A percentile compares a stretch with the other conserved stretches of the same genome.
phyloP scores from a whole-genome alignment of 64 coral and sea anemone species.

The Catalaphyllia jardinei region DNA sequence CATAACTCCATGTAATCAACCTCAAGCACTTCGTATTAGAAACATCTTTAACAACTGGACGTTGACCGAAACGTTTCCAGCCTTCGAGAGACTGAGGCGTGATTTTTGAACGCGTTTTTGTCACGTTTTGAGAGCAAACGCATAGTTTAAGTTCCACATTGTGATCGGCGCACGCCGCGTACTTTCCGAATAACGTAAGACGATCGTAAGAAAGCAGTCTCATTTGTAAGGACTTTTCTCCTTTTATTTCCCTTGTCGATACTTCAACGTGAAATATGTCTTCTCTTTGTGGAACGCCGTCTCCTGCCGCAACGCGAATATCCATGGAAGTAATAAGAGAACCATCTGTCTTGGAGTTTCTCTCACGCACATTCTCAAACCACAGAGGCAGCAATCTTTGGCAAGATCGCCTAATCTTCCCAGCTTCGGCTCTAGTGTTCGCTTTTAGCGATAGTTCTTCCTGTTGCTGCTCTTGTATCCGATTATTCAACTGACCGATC shows the following conservation, averaged over 20 bases:
- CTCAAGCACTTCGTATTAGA: neutral
- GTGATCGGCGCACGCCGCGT: slow-evolving; percentile 62
- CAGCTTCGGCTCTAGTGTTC: neutral
- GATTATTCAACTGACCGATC: slow-evolving; percentile 42
- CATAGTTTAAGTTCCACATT: slow-evolving; percentile 69
- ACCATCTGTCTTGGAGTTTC: slow-evolving; percentile 24
- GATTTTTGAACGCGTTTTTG: neutral
- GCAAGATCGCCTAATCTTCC: slow-evolving; percentile 23
- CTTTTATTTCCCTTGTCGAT: slow-evolving; percentile 9
- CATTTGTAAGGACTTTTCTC: slow-evolving; percentile 61
- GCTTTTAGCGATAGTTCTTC: neutral
- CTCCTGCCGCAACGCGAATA: slow-evolving; percentile 47
- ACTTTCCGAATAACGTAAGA: slow-evolving; percentile 71
- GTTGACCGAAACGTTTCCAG: neutral
- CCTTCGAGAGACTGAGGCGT: neutral
- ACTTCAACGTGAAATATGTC: slow-evolving; percentile 78
- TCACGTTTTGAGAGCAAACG: slow-evolving; percentile 45
- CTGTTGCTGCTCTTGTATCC: slow-evolving; percentile 35
- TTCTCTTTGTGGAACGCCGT: slow-evolving; percentile 52
- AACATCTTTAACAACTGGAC: neutral
- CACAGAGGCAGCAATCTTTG: slow-evolving; percentile 37
- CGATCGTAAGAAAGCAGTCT: slow-evolving; percentile 68
- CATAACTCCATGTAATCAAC: neutral
- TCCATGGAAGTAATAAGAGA: slow-evolving; percentile 72
- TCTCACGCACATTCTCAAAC: slow-evolving; percentile 78